Conservation (phyloP, 2,797 vertebrate genomes). For the Pantherophis alleghaniensis region DNA sequence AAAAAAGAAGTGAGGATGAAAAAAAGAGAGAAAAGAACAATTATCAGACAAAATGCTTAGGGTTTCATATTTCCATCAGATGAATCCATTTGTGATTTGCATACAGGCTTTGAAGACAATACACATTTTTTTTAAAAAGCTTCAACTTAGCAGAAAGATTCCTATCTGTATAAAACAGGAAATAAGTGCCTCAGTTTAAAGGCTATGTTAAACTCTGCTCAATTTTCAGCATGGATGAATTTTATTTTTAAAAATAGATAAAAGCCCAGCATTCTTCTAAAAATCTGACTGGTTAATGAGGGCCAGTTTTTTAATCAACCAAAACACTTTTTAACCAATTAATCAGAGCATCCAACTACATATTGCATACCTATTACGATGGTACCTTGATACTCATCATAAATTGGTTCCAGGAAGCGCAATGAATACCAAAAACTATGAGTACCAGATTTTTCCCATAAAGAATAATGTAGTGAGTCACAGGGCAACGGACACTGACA, state of each 20-base stretch:
- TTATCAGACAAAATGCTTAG: not conserved
- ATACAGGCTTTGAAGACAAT: not conserved
- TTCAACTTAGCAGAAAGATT: not conserved
- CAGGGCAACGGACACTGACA: not conserved
- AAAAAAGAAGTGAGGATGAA: not conserved
- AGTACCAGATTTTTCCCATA: not conserved
- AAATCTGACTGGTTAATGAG: not conserved
- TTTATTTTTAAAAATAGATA: not conserved
- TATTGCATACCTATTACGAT: not conserved
- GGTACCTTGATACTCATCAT: not conserved
- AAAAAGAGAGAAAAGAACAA: no score
- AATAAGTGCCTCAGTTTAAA: not conserved
- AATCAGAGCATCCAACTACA: not conserved
- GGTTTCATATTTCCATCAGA: not conserved
- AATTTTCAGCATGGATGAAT: not conserved
- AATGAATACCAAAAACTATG: not conserved
- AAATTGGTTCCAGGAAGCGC: no score
- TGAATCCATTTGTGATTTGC: not conserved
- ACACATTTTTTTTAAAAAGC: not conserved
- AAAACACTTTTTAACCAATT: not conserved
- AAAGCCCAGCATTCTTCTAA: not conserved
- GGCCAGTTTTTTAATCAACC: not conserved
- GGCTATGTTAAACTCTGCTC: not conserved
- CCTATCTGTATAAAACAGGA: not conserved
- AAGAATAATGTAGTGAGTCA: not conserved